Evolutionary conservation across 2,888 invertebrate species (phyloP).

Genomic region (Drosophila dives): DNA sequence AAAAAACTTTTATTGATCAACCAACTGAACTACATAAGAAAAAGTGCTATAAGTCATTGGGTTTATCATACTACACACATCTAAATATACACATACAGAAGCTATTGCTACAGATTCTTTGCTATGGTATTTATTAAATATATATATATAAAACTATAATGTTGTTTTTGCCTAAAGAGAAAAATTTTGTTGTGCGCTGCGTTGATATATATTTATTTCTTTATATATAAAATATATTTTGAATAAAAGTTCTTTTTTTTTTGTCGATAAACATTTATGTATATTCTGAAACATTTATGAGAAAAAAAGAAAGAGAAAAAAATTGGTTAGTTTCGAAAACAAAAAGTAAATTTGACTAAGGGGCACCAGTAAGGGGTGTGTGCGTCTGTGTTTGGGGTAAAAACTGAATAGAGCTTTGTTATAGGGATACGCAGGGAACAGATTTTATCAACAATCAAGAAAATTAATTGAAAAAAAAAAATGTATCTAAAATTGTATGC

Average conservation of each 20-base stretch:
- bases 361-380: conserved; percentile 34
- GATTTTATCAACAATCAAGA: conserved; percentile 23
- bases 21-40: conserved; percentile 60
- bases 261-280: conserved; percentile 73
- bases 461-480: conserved; percentile 17
- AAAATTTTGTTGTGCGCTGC: conserved; percentile 44
- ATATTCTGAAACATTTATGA: conserved; percentile 78
- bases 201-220: conserved; percentile 44
- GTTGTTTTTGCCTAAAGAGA: conserved; percentile 54
- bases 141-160: conserved; percentile 37
- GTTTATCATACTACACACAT: conserved; percentile 38
- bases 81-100: conserved; percentile 22
- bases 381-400: conserved; percentile 33
- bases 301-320: conserved; percentile 67
- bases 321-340: conserved; percentile 75
- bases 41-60: conserved; percentile 59
- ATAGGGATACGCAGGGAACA: conserved; percentile 27
- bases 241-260: conserved; percentile 32
- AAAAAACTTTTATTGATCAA: conserved; percentile 51
- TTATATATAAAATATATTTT: conserved; percentile 38
- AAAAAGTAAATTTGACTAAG: conserved; percentile 55
- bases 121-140: conserved; percentile 54
- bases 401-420: conserved; percentile 33
- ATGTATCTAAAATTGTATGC: conserved; percentile 56
- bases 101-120: conserved; percentile 37